phyloP scores from a whole-genome alignment of 1,140 invertebrate genomes.

The Listronotus oregonensis region DNA sequence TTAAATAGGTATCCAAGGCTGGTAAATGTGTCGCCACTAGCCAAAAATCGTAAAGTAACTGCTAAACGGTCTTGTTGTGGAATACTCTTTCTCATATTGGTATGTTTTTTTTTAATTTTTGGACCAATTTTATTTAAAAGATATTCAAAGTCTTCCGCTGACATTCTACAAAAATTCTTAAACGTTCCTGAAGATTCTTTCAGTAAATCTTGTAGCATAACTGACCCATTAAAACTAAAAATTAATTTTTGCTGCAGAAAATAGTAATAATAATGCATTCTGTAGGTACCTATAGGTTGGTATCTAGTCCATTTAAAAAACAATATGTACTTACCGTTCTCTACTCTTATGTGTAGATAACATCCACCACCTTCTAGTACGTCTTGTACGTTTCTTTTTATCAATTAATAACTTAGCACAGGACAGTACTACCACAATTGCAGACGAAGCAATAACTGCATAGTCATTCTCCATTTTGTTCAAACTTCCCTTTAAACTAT shows the following conservation, averaged over 20 bases:
- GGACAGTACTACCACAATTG: too few relatives aligned
- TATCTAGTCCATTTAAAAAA: too few relatives aligned
- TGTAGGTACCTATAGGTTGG: too few relatives aligned
- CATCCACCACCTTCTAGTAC: too few relatives aligned
- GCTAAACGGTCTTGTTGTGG: constrained; percentile 40
- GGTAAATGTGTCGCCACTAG: constrained; percentile 45
- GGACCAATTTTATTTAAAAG: constrained; percentile 30
- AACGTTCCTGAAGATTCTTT: constrained; percentile 23
- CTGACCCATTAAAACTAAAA: constrained; percentile 17
- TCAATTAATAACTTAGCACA: too few relatives aligned
- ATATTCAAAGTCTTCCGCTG: constrained; percentile 43
- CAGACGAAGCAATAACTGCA: too few relatives aligned
- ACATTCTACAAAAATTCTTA: constrained; percentile 45
- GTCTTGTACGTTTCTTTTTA: too few relatives aligned
- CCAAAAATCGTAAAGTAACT: constrained; percentile 47
- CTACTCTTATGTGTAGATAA: too few relatives aligned
- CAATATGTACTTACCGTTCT: too few relatives aligned
- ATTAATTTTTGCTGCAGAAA: constrained; percentile 10
- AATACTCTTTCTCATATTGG: constrained; percentile 27
- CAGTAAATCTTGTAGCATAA: constrained; percentile 14
- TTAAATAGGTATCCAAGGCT: constrained; percentile 42
- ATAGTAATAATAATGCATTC: too few relatives aligned
- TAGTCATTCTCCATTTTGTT: too few relatives aligned
- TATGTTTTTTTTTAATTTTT: constrained; percentile 39
- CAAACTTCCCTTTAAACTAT: too few relatives aligned